Conservation (phyloP, 1,140 invertebrate species). For the Limonius californicus region DNA sequence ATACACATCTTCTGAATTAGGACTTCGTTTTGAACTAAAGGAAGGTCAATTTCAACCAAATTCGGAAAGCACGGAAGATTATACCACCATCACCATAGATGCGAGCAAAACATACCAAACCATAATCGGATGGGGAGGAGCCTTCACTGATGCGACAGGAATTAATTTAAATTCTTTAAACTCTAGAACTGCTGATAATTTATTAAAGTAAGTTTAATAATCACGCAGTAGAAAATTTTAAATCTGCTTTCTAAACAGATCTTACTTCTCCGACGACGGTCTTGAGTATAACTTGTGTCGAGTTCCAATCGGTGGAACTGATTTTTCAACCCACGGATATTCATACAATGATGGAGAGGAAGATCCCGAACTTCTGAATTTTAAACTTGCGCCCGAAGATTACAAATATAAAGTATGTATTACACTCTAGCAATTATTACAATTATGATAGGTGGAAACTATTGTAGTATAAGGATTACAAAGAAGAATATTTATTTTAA, state of each 20-base stretch:
- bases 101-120: conserved; percentile 23
- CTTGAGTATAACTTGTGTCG: conserved; percentile 73
- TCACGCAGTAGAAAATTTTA: neutral
- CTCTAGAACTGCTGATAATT: conserved; percentile 52
- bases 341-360: conserved; percentile 59
- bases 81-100: neutral
- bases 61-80: neutral
- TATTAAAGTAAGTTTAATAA: conserved; percentile 40
- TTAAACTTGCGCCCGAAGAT: conserved; percentile 48
- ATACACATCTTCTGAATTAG: neutral
- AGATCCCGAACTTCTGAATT: conserved; percentile 43
- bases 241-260: neutral
- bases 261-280: conserved; percentile 57
- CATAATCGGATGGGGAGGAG: conserved; percentile 32
- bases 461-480: too few relatives aligned
- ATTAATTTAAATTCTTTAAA: conserved; percentile 67
- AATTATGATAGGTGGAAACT: too few relatives aligned
- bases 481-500: too few relatives aligned
- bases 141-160: conserved; percentile 77
- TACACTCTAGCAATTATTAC: conserved; percentile 25
- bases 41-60: neutral
- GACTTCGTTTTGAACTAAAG: neutral
- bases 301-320: conserved; percentile 78
- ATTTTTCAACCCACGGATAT: conserved; percentile 70
- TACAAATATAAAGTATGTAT: conserved; percentile 39